Conservation (phyloP, 2,888 invertebrate genomes). For the Spicauda simplicius region DNA sequence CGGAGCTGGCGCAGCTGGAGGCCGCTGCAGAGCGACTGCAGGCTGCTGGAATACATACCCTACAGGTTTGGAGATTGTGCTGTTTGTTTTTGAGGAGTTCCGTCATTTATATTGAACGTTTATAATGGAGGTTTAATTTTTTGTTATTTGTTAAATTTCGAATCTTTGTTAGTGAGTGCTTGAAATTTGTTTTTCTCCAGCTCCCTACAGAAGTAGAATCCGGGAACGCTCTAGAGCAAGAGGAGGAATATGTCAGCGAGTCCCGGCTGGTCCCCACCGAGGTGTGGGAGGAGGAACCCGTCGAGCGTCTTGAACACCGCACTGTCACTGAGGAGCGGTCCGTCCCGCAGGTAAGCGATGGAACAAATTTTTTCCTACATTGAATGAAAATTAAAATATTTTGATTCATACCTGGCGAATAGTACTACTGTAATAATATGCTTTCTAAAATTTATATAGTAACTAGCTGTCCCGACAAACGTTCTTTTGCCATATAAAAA, state of each 20-base stretch:
- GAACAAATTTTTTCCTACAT: too few relatives aligned
- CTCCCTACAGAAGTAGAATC: constrained; percentile 87
- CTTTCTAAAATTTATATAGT: too few relatives aligned
- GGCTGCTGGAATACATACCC: constrained; percentile 87
- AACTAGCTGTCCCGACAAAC: too few relatives aligned
- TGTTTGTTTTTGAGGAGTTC: neutral
- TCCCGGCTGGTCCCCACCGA: constrained; percentile 94
- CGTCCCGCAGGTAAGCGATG: constrained; percentile 89
- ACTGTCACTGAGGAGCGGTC: constrained; percentile 94
- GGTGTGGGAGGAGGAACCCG: constrained; percentile 96
- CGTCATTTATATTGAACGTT: neutral
- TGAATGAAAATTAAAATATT: too few relatives aligned
- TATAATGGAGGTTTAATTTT: too few relatives aligned
- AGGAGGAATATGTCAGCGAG: constrained; percentile 92
- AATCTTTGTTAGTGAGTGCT: too few relatives aligned
- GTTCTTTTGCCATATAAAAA: too few relatives aligned
- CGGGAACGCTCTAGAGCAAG: constrained; percentile 77
- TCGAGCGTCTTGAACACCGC: constrained; percentile 92
- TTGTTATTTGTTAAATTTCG: too few relatives aligned
- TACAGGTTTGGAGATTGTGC: constrained; percentile 49
- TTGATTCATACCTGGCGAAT: too few relatives aligned
- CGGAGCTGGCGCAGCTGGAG: constrained; percentile 93
- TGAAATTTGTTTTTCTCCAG: constrained; percentile 49
- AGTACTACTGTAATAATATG: too few relatives aligned
- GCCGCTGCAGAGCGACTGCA: constrained; percentile 91